Evolutionary conservation across 2,113 vertebrate genomes (phyloP).

Genomic region (Amphilophus citrinellus): DNA sequence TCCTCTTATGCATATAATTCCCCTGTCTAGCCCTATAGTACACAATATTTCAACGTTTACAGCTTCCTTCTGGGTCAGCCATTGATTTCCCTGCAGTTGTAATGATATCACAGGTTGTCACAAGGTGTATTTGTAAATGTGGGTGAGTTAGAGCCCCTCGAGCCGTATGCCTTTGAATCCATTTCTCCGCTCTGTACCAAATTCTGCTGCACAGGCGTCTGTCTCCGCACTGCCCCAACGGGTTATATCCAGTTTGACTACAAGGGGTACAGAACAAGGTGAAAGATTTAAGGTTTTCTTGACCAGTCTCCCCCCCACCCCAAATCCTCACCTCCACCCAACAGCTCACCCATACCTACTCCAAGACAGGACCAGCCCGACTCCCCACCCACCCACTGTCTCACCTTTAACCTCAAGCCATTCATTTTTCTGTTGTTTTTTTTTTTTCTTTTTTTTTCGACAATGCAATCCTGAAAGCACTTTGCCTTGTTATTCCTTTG

Average conservation of each 20-base stretch:
- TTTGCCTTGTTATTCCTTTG: constrained; percentile 87
- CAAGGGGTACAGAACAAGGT: constrained; percentile 68
- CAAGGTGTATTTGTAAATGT: constrained; percentile 69
- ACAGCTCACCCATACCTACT: constrained; percentile 23
- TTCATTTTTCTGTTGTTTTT: constrained; percentile 74
- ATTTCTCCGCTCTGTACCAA: constrained; percentile 66
- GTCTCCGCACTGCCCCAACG: constrained; percentile 62
- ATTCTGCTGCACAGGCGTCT: constrained; percentile 62
- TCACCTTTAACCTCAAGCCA: constrained; percentile 81
- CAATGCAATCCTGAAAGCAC: constrained; percentile 88
- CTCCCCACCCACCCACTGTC: constrained; percentile 36
- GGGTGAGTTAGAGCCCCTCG: constrained; percentile 63
- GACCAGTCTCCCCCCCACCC: neutral
- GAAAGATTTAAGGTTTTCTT: constrained; percentile 74
- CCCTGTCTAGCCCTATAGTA: constrained; percentile 63
- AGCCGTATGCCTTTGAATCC: constrained; percentile 78
- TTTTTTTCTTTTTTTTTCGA: constrained; percentile 63
- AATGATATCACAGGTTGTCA: constrained; percentile 69
- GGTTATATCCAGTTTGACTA: constrained; percentile 64
- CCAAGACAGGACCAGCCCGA: constrained; percentile 56
- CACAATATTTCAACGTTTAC: constrained; percentile 73
- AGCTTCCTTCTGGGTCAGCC: constrained; percentile 70
- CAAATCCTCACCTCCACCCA: neutral
- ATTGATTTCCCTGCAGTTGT: constrained; percentile 59
- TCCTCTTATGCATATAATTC: constrained; percentile 55